Base-by-base conservation (phyloP, 53 echinoderm and acorn worm genomes). In the Glandiceps talaboti region DNA sequence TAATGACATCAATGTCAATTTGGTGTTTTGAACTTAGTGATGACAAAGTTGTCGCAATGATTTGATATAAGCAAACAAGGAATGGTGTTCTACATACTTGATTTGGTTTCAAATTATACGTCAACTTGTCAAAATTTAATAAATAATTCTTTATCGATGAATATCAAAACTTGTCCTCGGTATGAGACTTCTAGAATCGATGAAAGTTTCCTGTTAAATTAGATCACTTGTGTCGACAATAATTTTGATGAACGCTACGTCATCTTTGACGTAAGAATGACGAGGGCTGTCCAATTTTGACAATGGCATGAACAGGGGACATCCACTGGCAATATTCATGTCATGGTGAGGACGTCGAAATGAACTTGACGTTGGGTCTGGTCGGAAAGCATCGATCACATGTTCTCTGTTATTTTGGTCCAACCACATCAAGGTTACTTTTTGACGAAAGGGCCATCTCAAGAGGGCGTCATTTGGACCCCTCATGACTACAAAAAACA, bases 241-340 rank as follows among this genome's bases (percentile, higher is more conserved):
- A 30, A 95, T 82, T 83, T 97, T 97, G 29, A 97, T 79, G 79
- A 93, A 97, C 83, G 92, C 88, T 26, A 87, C 87, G 74, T 97
- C 91, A 30, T 97, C 97, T 74, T 86, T 97, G 75, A 97, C 87
- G 30, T 92, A 92, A 0, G 87, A 82, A 0, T 74, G 73, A 74
- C 90, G 87, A 29, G 73, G 81, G n/a, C 92, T 85, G 28, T 90
- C 89, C 14, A 86, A 81, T 33, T 97, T 89, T 29, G 89, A 89
- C 72, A 82, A 79, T 27, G 87, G 20, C 77, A 97, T 92, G 76
- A 93, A 97, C 25, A 96, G 82, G 1, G 97, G 97, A 76, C 93
- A 91, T 30, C 97, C 97, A 25, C 92, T 92, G 33, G 97, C 92
- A 85, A 95, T 93, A 84, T 95, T 95, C 96, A 95, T 95, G 45